Base-by-base conservation (phyloP, 1,140 invertebrate genomes). In the Diabrotica virgifera region DNA sequence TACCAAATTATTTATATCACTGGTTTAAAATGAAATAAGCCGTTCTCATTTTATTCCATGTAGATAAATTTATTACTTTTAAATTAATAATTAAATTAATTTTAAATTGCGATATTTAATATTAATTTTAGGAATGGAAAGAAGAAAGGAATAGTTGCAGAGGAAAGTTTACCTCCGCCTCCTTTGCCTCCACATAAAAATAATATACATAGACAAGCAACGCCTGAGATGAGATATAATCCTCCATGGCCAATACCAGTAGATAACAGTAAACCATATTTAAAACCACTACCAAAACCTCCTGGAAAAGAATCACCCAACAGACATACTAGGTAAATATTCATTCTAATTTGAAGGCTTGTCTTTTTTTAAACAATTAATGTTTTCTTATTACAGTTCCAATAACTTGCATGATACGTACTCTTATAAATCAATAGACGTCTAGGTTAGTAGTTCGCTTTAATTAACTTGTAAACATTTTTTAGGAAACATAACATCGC, bases 221-320 rank as follows among this genome's bases (percentile, higher is more conserved):
- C 65, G 36, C 68, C 72, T 14, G 69, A 75, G 53, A 73, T 76
- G 72, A 76, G 75, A 62, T 80, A 80, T 63, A 78, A 74, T 5
- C 83, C 85, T 5, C 85, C 84, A 0, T 85, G 84, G 84, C 84
- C 85, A 5, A 75, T 84, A 53, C 62, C 70, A 5, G 57, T 69
- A 50, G 70, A 74, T 58, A 73, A 73, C 13, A 68, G 77, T 64
- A 81, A 82, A 68, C 82, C 82, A 6, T 84, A 84, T 65, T 72
- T 85, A 69, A 85, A 85, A 73, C 84, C 85, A n/a, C 71, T 86
- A 68, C 85, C 85, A 36, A 84, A 84, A 70, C 83, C 83, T 24
- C 79, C 82, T 6, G 74, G 75, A 5, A 82, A 80, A 69, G 76
- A 78, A 69, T 76, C 76, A 3, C 72, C 78, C 5, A 75, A 73